Base-by-base conservation (phyloP, 2,113 vertebrate species). In the Diglossa brunneiventris region DNA sequence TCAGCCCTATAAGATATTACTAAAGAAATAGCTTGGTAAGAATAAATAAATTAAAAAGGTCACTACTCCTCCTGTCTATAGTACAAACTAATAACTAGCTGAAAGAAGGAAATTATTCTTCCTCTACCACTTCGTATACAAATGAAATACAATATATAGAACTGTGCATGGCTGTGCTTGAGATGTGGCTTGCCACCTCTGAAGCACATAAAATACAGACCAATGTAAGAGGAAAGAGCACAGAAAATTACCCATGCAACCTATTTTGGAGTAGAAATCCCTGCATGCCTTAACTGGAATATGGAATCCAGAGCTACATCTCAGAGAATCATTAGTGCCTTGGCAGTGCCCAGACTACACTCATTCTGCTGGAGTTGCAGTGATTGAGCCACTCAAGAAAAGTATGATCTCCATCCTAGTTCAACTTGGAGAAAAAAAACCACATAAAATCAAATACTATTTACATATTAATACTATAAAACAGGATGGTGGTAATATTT, bases 1-100 rank as follows among this genome's bases (percentile, higher is more conserved):
- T 94, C 77, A 87, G 27, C 31, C 35, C 41, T 87, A 9, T 83
- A 95, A 95, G 74, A 88, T 91, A 94, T 83, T 87, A 87, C 76
- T 90, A 78, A 93, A 88, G 63, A 89, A 95, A 96, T 52, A 81
- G 59, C 83, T 69, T 92, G 41, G 80, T 85, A 89, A 95, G 83
- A 89, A 79, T 83, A 94, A 95, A 96, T 89, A 93, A 96, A 96
- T 94, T 90, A 83, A 50, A 94, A 82, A 95, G 94, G 82, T 85
- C 85, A 92, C 46, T 80, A 94, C 21, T 15, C 21, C 63, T 96
- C 85, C 67, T 82, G 47, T 81, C 93, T 90, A 77, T 50, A 90
- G 75, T 28, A 70, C 59, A 85, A 83, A 77, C 53, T 83, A 95
- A 89, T 91, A 91, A 92, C 39, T 37, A 93, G 37, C 35, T 93